phyloP scores from a whole-genome alignment of 1,140 invertebrate species.

The Aphelenchoides avenae region DNA sequence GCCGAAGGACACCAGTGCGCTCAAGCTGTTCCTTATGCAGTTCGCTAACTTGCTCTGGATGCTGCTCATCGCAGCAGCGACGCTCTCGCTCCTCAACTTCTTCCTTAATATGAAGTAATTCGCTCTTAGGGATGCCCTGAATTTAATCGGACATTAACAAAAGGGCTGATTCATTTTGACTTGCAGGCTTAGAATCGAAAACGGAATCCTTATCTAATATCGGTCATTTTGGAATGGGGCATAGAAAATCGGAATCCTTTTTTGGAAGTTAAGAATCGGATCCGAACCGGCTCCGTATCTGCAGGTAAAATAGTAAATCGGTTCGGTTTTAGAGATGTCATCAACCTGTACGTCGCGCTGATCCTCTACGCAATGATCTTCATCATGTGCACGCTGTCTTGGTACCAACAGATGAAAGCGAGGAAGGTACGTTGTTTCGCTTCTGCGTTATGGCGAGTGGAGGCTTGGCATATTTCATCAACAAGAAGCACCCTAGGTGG shows the following conservation, averaged over 20 bases:
- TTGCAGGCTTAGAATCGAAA: too few species aligned
- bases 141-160: too few species aligned
- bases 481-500: conserved; percentile 34
- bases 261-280: too few species aligned
- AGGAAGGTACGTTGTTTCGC: conserved; percentile 15
- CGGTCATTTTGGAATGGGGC: not conserved
- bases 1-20: conserved; percentile 30
- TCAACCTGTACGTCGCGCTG: conserved; percentile 34
- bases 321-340: conserved; percentile 9
- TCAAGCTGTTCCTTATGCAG: conserved; percentile 27
- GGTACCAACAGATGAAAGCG: conserved; percentile 28
- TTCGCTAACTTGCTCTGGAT: conserved; percentile 33
- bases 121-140: too few species aligned
- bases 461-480: too few species aligned
- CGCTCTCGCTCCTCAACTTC: conserved; percentile 30
- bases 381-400: conserved; percentile 39
- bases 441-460: too few species aligned
- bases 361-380: conserved; percentile 43
- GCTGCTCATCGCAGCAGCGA: conserved; percentile 24
- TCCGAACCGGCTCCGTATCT: too few species aligned
- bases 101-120: conserved; percentile 20
- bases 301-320: too few species aligned
- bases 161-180: too few species aligned
- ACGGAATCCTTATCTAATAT: not conserved
- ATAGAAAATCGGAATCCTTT: too few species aligned